A percentile compares a stretch with the other conserved stretches of the same genome.
Conservation (phyloP, 2,888 invertebrate species). For the Diaperis boleti region DNA sequence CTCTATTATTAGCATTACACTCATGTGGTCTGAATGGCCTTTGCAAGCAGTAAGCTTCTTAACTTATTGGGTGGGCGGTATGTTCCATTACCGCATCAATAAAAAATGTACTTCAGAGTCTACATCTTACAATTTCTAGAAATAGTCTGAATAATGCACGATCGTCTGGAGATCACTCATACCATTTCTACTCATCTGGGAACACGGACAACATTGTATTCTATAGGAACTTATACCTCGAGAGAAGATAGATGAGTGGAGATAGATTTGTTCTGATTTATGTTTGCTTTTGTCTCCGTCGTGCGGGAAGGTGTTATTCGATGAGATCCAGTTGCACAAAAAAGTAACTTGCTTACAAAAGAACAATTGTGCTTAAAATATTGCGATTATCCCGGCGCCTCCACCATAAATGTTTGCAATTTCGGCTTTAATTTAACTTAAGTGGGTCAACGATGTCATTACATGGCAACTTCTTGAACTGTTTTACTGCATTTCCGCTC, state of each 20-base stretch:
- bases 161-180: constrained; percentile 16
- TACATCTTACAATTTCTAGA: background rate
- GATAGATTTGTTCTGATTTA: constrained; percentile 26
- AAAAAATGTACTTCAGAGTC: constrained; percentile 16
- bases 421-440: no score
- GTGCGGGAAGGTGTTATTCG: background rate
- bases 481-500: no score
- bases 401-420: no score
- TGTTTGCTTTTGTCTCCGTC: constrained; percentile 23
- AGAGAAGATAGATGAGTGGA: constrained; percentile 13
- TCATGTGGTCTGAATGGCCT: background rate
- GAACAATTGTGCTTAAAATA: constrained; percentile 3
- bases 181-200: constrained; percentile 17
- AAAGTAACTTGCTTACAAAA: constrained; percentile 1
- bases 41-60: background rate
- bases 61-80: background rate
- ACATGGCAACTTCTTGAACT: no score
- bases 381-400: background rate
- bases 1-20: no score
- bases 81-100: constrained; percentile 13
- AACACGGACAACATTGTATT: constrained; percentile 25
- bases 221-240: constrained; percentile 25
- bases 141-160: constrained; percentile 17
- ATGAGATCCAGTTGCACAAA: constrained; percentile 2
- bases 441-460: no score